A percentile compares a stretch with the other conserved stretches of the same genome.
phyloP scores from a whole-genome alignment of 2,113 vertebrate species.

The Sorex fumeus region DNA sequence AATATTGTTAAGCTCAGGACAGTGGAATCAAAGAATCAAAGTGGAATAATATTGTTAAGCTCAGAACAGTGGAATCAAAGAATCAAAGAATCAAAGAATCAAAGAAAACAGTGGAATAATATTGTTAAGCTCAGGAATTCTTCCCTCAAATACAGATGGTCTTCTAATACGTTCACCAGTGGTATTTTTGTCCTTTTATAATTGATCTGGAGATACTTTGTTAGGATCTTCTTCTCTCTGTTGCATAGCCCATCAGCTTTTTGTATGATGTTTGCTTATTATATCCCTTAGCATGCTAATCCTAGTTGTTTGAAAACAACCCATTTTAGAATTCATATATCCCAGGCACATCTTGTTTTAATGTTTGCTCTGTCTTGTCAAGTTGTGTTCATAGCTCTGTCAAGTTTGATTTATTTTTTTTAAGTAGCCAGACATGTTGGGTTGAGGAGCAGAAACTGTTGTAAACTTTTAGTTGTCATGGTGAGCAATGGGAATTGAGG shows the following conservation, averaged over 20 bases:
- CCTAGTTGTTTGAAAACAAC: not conserved
- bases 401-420: not conserved
- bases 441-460: not conserved
- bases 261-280: not conserved
- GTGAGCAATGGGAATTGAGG: not conserved
- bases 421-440: not conserved
- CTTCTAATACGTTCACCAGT: not conserved
- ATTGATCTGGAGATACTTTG: not conserved
- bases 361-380: not conserved
- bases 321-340: not conserved
- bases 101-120: no score
- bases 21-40: no score
- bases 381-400: not conserved
- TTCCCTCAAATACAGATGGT: not conserved
- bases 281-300: not conserved
- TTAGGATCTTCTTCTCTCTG: not conserved
- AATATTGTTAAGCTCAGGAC: no score
- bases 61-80: no score
- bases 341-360: not conserved
- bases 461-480: not conserved
- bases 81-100: no score
- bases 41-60: no score
- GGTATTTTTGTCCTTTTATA: not conserved
- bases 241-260: not conserved
- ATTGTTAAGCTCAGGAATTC: not conserved